Evolutionary conservation across 1,140 invertebrate species (phyloP), one percentile per base, ranked within the genome.

Genomic region (Solenopsis fugax): DNA sequence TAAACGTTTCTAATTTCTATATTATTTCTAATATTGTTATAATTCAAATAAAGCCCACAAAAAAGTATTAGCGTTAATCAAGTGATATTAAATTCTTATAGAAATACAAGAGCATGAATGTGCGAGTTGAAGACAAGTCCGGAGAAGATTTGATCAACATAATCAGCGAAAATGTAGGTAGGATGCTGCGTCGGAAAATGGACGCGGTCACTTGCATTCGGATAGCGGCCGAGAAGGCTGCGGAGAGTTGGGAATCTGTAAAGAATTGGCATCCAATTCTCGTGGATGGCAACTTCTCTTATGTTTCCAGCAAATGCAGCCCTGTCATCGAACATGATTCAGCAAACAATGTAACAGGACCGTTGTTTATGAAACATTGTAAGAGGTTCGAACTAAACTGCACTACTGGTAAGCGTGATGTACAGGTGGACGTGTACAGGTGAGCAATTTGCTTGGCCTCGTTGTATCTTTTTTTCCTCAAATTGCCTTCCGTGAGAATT

Each of bases 161-260:
- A 45, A 98, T 98, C 60, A 96, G 97, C 34, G 96, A 96, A 60
- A 97, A 97, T 86, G 97, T 98, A 54, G 96, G 97, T 67, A 96
- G 96, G 18, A 98, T 98, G 97, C 95, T 98, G 71, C 96, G 97
- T 56, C 96, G 97, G 73, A 98, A 98, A 96, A 98, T 98, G 95
- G 97, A 98, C 88, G 97, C 98, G 34, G 97, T 98, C 62, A 96
- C 97, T 95, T 97, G 97, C 89, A 97, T 98, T 85, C 96, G 97
- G 85, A 96, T 96, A 64, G 96, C 95, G 58, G 97, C 97, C 1
- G 97, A 98, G 93, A 91, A 95, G 1, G 91, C 96, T 34, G 96
- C 97, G 1, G 96, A 96, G 2, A 29, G 29, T 29, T 29, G 29
- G 29, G 29, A 29, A 29, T 2, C 29, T 29, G 29, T 29, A 2